Evolutionary conservation across 2,113 vertebrate genomes (phyloP).

Genomic region (Raja brachyura): DNA sequence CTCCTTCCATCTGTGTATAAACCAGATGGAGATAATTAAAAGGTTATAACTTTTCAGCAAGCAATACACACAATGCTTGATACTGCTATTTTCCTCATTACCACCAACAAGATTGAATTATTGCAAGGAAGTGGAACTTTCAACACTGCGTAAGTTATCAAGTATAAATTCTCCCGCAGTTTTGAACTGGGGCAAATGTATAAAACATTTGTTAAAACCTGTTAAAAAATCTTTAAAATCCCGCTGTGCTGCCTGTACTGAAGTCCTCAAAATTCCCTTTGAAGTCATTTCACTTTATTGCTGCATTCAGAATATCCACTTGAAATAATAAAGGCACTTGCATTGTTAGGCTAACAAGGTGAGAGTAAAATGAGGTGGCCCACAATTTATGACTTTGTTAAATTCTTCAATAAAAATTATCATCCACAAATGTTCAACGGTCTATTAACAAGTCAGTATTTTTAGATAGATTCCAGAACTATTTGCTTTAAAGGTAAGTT

Average conservation of each 20-base stretch:
- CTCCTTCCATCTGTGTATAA: neutral
- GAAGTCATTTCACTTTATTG: slow-evolving; percentile 9
- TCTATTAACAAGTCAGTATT: neutral
- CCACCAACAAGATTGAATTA: neutral
- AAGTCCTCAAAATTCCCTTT: neutral
- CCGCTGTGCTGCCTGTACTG: neutral
- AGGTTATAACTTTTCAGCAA: neutral
- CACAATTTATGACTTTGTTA: neutral
- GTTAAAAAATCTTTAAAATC: slow-evolving; percentile 1
- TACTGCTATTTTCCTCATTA: slow-evolving; percentile 9
- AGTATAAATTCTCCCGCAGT: neutral
- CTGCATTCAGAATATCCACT: neutral
- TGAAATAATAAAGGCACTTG: neutral
- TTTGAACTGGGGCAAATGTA: slow-evolving; percentile 14
- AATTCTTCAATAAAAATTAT: neutral
- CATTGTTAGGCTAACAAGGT: neutral
- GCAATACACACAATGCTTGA: neutral
- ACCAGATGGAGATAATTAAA: neutral
- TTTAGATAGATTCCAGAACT: neutral
- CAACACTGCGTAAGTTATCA: neutral
- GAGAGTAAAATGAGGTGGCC: neutral
- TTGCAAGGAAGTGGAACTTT: neutral
- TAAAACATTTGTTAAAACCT: neutral
- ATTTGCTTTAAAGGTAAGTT: neutral
- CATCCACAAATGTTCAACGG: neutral